Conservation (phyloP, 2,113 vertebrate species). For the Myrmecobius fasciatus region DNA sequence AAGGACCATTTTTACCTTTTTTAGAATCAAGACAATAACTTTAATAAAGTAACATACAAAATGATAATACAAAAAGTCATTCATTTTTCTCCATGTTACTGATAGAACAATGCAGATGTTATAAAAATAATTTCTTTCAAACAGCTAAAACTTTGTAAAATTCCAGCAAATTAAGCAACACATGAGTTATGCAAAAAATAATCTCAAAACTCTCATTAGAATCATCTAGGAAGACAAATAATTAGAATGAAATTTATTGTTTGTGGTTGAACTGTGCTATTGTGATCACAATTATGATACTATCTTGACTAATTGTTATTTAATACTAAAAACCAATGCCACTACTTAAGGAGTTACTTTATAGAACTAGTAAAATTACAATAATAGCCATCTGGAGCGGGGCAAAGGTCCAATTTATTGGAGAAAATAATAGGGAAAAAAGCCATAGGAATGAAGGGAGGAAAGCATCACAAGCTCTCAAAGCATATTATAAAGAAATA, state of each 20-base stretch:
- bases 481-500: not conserved
- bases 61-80: not conserved
- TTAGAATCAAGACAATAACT: not conserved
- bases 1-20: not conserved
- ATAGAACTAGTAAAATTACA: not conserved
- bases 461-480: not conserved
- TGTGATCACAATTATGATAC: not conserved
- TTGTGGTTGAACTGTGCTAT: not conserved
- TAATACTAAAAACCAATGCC: too few species aligned
- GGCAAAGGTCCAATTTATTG: not conserved
- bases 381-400: not conserved
- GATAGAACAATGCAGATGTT: not conserved
- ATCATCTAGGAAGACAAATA: not conserved
- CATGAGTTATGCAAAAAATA: not conserved
- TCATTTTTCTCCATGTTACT: not conserved
- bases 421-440: not conserved
- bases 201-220: not conserved
- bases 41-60: not conserved
- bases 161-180: not conserved
- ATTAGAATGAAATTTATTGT: not conserved
- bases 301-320: not conserved
- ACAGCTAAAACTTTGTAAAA: not conserved
- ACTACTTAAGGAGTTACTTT: not conserved
- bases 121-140: not conserved
- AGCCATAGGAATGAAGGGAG: not conserved